These are phyloP conservation scores for Papilio helenus DNA, from an alignment of 1,140 invertebrate genomes.

Conservation along the genomic window DNA sequence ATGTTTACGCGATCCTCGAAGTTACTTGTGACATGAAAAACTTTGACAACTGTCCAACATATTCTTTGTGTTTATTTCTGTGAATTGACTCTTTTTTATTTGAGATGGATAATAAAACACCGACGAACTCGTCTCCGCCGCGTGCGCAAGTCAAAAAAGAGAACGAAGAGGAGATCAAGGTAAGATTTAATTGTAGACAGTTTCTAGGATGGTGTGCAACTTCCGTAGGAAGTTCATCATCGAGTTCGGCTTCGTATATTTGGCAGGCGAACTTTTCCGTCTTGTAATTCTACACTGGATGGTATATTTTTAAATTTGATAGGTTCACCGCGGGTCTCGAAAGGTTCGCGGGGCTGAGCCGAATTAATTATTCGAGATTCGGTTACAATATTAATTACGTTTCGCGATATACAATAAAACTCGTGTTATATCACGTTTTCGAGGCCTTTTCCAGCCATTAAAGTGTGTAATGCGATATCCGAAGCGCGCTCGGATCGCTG, in stretches of 20 bases:
- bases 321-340: slow-evolving; percentile 55
- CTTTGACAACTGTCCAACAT: slow-evolving; percentile 51
- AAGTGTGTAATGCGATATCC: slow-evolving; percentile 81
- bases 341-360: slow-evolving; percentile 63
- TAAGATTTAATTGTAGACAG: slow-evolving; percentile 58
- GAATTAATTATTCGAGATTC: slow-evolving; percentile 79
- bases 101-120: slow-evolving; percentile 71
- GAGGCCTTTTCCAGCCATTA: slow-evolving; percentile 83
- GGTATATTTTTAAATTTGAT: slow-evolving; percentile 81
- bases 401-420: slow-evolving; percentile 81
- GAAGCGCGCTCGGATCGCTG: slow-evolving; percentile 82
- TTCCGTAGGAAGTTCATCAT: slow-evolving; percentile 67
- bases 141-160: slow-evolving; percentile 80
- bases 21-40: slow-evolving; percentile 54
- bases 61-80: slow-evolving; percentile 48
- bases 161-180: slow-evolving; percentile 83
- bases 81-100: slow-evolving; percentile 49
- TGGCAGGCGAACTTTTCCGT: slow-evolving; percentile 72
- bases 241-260: slow-evolving; percentile 64
- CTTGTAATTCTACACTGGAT: slow-evolving; percentile 70
- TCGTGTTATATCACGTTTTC: slow-evolving; percentile 82
- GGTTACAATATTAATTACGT: slow-evolving; percentile 82
- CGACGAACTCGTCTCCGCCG: slow-evolving; percentile 61
- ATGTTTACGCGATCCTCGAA: slow-evolving; percentile 71
- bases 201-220: slow-evolving; percentile 62